phyloP scores from a whole-genome alignment of 2,888 invertebrate genomes.

The Himalopsyche japonica region DNA sequence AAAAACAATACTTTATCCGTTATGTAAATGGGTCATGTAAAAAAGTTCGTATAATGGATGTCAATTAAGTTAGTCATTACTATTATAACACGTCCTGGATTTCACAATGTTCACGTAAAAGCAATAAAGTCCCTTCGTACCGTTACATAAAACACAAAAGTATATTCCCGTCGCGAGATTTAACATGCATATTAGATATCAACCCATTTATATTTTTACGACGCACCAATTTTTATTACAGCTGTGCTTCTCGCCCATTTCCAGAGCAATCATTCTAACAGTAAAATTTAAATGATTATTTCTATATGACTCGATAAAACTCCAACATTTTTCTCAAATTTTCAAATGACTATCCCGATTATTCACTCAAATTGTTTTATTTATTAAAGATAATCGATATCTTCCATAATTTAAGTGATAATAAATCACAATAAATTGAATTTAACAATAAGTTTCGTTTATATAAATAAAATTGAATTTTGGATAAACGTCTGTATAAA shows the following conservation, averaged over 20 bases:
- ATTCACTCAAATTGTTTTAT: not conserved
- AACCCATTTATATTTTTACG: slow-evolving; percentile 25
- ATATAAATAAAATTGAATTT: too few species aligned
- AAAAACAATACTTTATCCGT: too few species aligned
- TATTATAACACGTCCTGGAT: not conserved
- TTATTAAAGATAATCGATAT: not conserved
- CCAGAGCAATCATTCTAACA: slow-evolving; percentile 11
- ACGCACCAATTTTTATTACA: slow-evolving; percentile 24
- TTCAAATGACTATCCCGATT: not conserved
- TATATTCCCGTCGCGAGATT: not conserved
- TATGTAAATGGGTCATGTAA: not conserved
- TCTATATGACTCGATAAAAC: not conserved
- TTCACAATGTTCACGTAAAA: not conserved
- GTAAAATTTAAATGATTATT: slow-evolving; percentile 14
- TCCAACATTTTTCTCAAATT: not conserved
- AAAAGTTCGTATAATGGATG: not conserved
- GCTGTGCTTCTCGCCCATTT: slow-evolving; percentile 13
- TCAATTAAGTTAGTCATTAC: not conserved
- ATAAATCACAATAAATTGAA: not conserved
- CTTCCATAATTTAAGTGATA: not conserved
- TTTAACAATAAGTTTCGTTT: too few species aligned
- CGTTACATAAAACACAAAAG: not conserved
- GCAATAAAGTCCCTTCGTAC: not conserved
- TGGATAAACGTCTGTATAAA: too few species aligned
- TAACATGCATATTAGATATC: slow-evolving; percentile 16